These are phyloP conservation scores for Griposia aprilina DNA, from an alignment of 2,888 invertebrate species.

Conservation along the genomic window DNA sequence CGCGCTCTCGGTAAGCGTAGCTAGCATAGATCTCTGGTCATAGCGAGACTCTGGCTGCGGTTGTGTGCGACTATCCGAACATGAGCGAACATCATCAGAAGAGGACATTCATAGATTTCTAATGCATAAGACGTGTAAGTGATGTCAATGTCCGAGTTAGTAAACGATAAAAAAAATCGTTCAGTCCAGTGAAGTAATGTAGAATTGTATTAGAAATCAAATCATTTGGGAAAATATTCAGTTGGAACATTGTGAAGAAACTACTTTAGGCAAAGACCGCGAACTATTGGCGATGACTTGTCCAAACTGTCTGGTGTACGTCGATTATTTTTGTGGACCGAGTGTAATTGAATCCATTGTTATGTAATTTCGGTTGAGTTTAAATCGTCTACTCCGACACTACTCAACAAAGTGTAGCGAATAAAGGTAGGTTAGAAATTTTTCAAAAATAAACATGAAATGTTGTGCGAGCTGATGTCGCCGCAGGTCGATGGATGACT, in stretches of 20 bases:
- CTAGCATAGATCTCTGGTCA: not conserved
- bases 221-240: not conserved
- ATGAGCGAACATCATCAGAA: not conserved
- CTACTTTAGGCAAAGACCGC: not conserved
- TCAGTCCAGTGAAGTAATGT: conserved; percentile 41
- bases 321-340: not conserved
- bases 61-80: not conserved
- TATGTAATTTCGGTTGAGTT: conserved; percentile 10
- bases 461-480: not conserved
- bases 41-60: no score
- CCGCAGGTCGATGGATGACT: not conserved
- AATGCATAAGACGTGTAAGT: conserved; percentile 31
- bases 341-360: not conserved
- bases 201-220: conserved; percentile 24
- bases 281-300: not conserved
- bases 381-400: conserved; percentile 1
- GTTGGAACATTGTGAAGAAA: not conserved
- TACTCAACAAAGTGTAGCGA: not conserved
- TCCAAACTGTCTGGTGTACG: conserved; percentile 1
- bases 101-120: conserved; percentile 4
- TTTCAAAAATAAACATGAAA: not conserved
- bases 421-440: not conserved
- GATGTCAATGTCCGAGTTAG: conserved; percentile 32
- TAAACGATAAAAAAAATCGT: conserved; percentile 44
- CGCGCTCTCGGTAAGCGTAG: not conserved